Conservation (phyloP, 2,797 vertebrate species). For the Rhyacichthys aspro region DNA sequence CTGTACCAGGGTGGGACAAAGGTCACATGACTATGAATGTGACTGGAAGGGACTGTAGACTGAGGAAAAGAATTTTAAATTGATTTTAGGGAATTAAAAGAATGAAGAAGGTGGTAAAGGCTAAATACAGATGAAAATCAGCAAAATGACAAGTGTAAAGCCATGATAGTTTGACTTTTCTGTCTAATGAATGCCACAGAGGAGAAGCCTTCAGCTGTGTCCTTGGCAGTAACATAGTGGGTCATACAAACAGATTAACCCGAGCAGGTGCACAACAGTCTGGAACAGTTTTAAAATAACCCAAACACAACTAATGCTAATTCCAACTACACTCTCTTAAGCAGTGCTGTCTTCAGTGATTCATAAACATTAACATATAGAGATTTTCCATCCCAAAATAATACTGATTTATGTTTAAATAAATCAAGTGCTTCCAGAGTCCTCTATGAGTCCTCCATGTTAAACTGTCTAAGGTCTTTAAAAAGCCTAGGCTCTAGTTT, state of each 20-base stretch:
- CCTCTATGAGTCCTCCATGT: neutral
- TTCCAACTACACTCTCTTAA: slow-evolving; percentile 1
- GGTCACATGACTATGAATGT: slow-evolving; percentile 49
- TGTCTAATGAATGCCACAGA: slow-evolving; percentile 46
- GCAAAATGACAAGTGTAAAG: slow-evolving; percentile 5
- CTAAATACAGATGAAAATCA: neutral
- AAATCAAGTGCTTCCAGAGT: too few species aligned
- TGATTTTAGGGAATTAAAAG: slow-evolving; percentile 29
- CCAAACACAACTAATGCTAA: slow-evolving; percentile 13
- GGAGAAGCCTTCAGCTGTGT: slow-evolving; percentile 50
- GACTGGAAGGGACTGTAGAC: slow-evolving; percentile 16
- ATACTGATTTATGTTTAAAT: too few species aligned
- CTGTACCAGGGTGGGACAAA: slow-evolving; percentile 48
- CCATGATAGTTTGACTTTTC: slow-evolving; percentile 45
- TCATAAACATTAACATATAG: too few species aligned
- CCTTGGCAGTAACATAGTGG: slow-evolving; percentile 53
- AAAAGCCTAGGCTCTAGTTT: too few species aligned
- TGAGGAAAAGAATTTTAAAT: slow-evolving; percentile 38
- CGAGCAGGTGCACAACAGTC: slow-evolving; percentile 14
- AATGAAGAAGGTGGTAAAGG: slow-evolving; percentile 2
- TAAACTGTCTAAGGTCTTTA: slow-evolving; percentile 49
- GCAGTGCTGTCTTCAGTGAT: too few species aligned
- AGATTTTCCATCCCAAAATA: too few species aligned
- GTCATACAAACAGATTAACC: slow-evolving; percentile 43
- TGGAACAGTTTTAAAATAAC: slow-evolving; percentile 2